Percentiles rank a stretch among this genome's conserved stretches.
phyloP scores from a whole-genome alignment of 2,888 invertebrate species.

The Laothoe populi region DNA sequence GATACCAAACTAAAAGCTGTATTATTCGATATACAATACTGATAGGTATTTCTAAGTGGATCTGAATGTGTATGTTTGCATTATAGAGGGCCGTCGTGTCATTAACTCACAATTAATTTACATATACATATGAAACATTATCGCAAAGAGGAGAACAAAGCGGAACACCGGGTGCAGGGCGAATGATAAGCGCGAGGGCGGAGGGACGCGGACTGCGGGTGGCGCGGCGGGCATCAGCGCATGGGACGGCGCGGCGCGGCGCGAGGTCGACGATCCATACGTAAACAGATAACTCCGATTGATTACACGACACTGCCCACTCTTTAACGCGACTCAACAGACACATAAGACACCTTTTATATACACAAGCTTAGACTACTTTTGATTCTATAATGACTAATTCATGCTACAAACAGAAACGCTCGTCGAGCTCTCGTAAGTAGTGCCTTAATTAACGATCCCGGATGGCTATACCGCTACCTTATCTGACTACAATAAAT shows the following conservation, averaged over 20 bases:
- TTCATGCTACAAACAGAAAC: not conserved
- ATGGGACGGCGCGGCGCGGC: constrained; percentile 37
- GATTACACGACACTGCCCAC: constrained; percentile 64
- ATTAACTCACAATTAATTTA: constrained; percentile 5
- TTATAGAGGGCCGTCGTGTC: not conserved
- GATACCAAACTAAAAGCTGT: not conserved
- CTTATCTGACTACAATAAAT: constrained; percentile 16
- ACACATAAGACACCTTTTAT: not conserved
- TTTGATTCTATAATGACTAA: not conserved
- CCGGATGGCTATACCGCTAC: constrained; percentile 1
- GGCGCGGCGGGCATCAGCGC: constrained; percentile 40
- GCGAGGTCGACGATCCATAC: constrained; percentile 65
- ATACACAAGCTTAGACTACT: not conserved
- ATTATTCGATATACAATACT: not conserved
- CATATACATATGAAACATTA: constrained; percentile 37
- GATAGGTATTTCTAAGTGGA: not conserved
- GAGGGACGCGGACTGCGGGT: constrained; percentile 36
- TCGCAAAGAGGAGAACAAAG: constrained; percentile 62
- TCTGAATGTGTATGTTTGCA: not conserved
- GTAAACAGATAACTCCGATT: constrained; percentile 74
- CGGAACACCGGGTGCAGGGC: constrained; percentile 61
- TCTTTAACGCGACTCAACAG: constrained; percentile 10
- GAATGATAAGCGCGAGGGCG: constrained; percentile 51
- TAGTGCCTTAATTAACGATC: not conserved
- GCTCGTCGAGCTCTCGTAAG: not conserved